Evolutionary conservation across 2,888 invertebrate species (phyloP), one percentile per base, ranked within the genome.

Genomic region (Prionchulus punctatus): DNA sequence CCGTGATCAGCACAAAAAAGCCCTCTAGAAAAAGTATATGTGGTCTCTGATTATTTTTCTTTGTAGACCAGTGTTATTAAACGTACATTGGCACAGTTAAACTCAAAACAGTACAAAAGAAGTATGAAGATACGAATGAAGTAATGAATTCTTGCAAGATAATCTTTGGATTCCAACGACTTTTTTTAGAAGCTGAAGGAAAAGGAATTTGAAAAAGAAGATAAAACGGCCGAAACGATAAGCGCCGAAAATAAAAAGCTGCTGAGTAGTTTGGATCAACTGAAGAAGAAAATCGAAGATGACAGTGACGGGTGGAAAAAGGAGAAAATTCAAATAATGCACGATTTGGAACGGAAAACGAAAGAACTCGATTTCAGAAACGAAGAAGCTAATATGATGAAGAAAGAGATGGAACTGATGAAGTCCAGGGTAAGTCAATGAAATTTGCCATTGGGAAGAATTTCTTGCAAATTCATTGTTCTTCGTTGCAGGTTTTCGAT

Each of bases 201-300:
- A n/a, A n/a, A n/a, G n/a, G n/a, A n/a, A n/a, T n/a, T n/a, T n/a
- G 45, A 47, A 2, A 23, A 31, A 25, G 59, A 59, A 21, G 36
- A 31, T 23, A 27, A 43, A 25, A 23, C 53, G 15, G 26, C 55
- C 42, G 59, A 59, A 43, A 43, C 56, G 57, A 50, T 54, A n/a
- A 56, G 26, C 45, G 57, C 56, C n/a, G 64, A 64, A 55, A 43
- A 58, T 0, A 43, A 58, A 43, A 58, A 60, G 30, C 57, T 65
- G 21, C 54, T 62, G 43, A 54, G 30, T n/a, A 59, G 63, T 23
- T 56, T 64, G 26, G 43, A 43, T 15, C 48, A 27, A 1, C 36
- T 60, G 25, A 61, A 58, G 45, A 26, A 42, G 43, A 21, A 28
- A 30, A 18, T 49, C 15, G 50, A 55, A 23, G 21, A 28, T 21